These are phyloP conservation scores for Nephrocerus scutellatus DNA, from an alignment of 2,888 invertebrate species.

Conservation along the genomic window DNA sequence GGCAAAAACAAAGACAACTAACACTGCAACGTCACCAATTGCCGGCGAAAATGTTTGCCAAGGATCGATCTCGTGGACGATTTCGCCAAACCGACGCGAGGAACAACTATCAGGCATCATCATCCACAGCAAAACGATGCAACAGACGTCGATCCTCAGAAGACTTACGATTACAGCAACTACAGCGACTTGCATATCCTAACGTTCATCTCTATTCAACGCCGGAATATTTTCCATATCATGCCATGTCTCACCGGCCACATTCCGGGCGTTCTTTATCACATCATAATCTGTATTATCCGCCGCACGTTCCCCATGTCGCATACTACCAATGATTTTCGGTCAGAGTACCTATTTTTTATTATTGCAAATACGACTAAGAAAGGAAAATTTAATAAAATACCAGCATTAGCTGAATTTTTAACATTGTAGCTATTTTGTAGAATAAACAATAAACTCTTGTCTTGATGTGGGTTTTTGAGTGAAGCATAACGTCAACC, in stretches of 20 bases:
- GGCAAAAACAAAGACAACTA: constrained; percentile 16
- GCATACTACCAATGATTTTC: constrained; percentile 42
- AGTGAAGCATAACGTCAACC: no score
- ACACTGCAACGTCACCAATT: constrained; percentile 29
- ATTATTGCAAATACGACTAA: no score
- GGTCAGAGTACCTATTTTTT: no score
- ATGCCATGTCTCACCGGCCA: constrained; percentile 26
- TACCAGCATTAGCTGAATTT: no score
- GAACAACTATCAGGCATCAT: constrained; percentile 24
- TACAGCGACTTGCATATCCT: constrained; percentile 38
- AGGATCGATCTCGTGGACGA: constrained; percentile 32
- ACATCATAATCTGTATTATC: constrained; percentile 55
- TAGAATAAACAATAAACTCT: no score
- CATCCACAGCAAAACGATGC: constrained; percentile 30
- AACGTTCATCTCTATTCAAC: constrained; percentile 33
- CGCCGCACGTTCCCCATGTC: constrained; percentile 45
- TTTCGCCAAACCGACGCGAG: constrained; percentile 20
- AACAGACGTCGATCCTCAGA: constrained; percentile 40
- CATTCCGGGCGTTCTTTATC: constrained; percentile 50
- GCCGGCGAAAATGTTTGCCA: constrained; percentile 39
- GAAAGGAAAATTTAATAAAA: no score
- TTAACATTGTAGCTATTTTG: no score
- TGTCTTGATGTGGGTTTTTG: no score
- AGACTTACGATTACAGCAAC: no score
- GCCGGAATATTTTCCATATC: constrained; percentile 24